Conservation (phyloP, 2,113 vertebrate species). For the Mesoclemmys tuberculata region DNA sequence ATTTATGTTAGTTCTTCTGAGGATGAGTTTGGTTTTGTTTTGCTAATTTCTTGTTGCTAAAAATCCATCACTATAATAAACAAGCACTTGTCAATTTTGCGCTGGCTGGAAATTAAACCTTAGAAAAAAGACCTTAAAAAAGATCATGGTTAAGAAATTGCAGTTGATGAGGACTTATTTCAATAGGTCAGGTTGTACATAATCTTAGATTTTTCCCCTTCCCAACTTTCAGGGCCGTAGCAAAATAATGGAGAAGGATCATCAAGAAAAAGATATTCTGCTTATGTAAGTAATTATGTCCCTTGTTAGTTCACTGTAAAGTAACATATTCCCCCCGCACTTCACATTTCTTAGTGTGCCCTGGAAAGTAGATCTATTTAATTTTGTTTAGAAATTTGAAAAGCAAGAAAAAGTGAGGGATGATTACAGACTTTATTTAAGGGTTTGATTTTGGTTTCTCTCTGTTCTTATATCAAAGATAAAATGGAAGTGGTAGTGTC, state of each 20-base stretch:
- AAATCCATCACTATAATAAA: not conserved
- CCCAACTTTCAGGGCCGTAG: constrained; percentile 32
- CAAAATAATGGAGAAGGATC: constrained; percentile 41
- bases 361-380: constrained; percentile 77
- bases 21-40: not conserved
- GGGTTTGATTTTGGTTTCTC: constrained; percentile 89
- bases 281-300: constrained; percentile 66
- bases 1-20: not conserved
- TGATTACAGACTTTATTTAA: constrained; percentile 88
- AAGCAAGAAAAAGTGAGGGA: constrained; percentile 76
- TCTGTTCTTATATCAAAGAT: constrained; percentile 91
- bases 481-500: constrained; percentile 80
- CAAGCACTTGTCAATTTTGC: constrained; percentile 42
- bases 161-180: constrained; percentile 63
- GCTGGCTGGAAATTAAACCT: constrained; percentile 59
- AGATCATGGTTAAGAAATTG: constrained; percentile 66
- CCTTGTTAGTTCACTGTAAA: constrained; percentile 62
- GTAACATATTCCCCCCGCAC: not conserved
- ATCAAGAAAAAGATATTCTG: constrained; percentile 41
- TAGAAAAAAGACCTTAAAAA: constrained; percentile 61
- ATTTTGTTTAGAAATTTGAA: constrained; percentile 87
- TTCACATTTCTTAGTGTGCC: constrained; percentile 62
- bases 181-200: constrained; percentile 10
- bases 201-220: not conserved
- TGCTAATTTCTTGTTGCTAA: not conserved